Evolutionary conservation across 1,140 invertebrate genomes (phyloP), one percentile per base, ranked within the genome.

Genomic region (Laupala kohalensis): DNA sequence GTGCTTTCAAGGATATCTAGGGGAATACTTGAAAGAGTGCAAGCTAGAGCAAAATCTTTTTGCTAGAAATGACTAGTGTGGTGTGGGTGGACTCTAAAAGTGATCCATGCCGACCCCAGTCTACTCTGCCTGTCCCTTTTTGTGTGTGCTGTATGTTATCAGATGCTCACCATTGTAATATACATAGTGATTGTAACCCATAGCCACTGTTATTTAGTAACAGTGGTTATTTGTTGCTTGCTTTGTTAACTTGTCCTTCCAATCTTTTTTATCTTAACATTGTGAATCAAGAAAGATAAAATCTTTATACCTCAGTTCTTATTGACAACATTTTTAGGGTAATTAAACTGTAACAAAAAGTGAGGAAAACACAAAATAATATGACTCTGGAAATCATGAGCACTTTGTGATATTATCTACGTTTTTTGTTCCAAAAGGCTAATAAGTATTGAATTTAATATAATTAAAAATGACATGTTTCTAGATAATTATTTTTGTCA

Each of bases 151-250:
- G 13, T 68, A n/a, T 12, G 26, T 28, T 27, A 29, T 30, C 28
- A 30, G 27, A 37, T 68, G 67, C 67, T 68, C 67, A 68, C 28
- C 67, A 68, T 12, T 68, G 67, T 68, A 68, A 4, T 68, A 27
- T 68, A 68, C 27, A 68, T 68, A 37, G 6, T 37, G 29, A 23
- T n/a, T 68, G 67, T 67, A 9, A 27, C 25, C 66, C 66, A 28
- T 67, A 67, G 5, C 66, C 25, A 67, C 13, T 67, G 25, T 67
- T 26, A 27, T 26, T 13, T 3, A 25, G 13, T 25, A 67, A 19
- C 12, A 29, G 29, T 29, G 23, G 28, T 29, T 23, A 68, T 68
- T 67, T 67, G 25, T 68, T 68, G 67, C 28, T 68, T 30, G 28
- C 67, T 68, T 68, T 68, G 23, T 23, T 68, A 29, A 68, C 26